Base-by-base conservation (phyloP, 2,888 invertebrate species). In the Drosophila imparisetae region DNA sequence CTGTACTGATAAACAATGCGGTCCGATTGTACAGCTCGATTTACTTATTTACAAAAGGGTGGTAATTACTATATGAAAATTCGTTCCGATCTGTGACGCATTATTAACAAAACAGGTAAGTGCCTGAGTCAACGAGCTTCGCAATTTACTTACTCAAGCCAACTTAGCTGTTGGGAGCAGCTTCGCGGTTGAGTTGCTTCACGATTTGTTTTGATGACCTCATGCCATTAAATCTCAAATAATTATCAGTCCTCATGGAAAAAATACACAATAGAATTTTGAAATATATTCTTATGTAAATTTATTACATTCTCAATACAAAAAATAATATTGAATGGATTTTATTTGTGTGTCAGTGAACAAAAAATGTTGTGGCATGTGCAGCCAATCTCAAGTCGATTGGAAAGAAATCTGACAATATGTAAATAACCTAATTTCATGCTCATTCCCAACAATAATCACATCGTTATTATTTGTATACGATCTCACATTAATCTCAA, bases 401-500 rank as follows among this genome's bases (percentile, higher is more conserved):
- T 21, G 7, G 13, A 48, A 13, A 34, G 15, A 42, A 32, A 29
- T 45, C 50, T 54, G n/a, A 15, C 42, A 42, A 45, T 48, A 55
- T 60, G 32, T 15, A 40, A 24, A 79, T 50, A 64, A 62, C 29
- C 15, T 59, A 55, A 65, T 55, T 45, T 42, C 21, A 40, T 7
- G 48, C 29, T 50, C n/a, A 32, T 34, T 2, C n/a, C 27, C 42
- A 29, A n/a, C n/a, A 38, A 21, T 30, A 63, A 72, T 58, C 69
- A 55, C 70, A 81, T 84, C 71, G 75, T 63, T 45, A 66, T 59
- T 74, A 89, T 79, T 72, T 80, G n/a, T 13, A 66, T 40, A 52
- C 40, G 55, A 36, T 48, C 42, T 38, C 58, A 42, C 38, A 65
- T 34, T 67, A 76, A 82, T 76, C 59, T 59, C 42, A 18, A 68